Percentiles rank a stretch among this genome's conserved stretches.
Evolutionary conservation across 2,113 vertebrate genomes (phyloP).

Genomic region (Machaerirhynchus nigripectus): DNA sequence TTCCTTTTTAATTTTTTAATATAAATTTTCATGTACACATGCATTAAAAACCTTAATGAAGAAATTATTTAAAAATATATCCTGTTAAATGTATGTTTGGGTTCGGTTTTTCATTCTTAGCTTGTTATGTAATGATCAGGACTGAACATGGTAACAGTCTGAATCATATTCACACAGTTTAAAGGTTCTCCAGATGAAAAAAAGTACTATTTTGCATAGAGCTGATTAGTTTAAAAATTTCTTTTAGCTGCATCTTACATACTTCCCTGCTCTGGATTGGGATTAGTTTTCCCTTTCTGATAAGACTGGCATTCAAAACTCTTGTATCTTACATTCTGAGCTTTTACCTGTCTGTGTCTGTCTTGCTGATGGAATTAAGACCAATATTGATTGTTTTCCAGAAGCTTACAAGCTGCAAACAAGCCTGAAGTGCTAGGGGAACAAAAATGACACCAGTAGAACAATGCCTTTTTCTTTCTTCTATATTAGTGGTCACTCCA

Average conservation of each 20-base stretch:
- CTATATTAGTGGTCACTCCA: background rate
- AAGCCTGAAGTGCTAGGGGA: background rate
- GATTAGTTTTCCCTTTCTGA: background rate
- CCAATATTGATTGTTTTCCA: background rate
- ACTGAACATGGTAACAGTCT: background rate
- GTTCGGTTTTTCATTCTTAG: background rate
- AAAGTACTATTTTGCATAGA: background rate
- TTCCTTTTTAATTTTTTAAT: conserved; percentile 79
- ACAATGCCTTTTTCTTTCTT: background rate
- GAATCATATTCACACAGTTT: background rate
- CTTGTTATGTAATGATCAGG: background rate
- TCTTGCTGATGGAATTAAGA: background rate
- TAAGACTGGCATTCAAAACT: background rate
- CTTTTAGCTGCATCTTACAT: background rate
- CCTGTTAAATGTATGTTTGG: conserved; percentile 44
- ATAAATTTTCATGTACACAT: conserved; percentile 75
- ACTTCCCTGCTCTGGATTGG: background rate
- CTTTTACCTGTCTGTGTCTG: background rate
- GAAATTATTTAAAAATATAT: conserved; percentile 69
- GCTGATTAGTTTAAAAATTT: background rate
- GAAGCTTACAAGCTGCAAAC: background rate
- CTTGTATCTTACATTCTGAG: background rate
- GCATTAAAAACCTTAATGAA: conserved; percentile 75
- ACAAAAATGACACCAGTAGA: background rate
- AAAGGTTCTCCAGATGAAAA: background rate